Evolutionary conservation across 2,797 vertebrate species (phyloP).

Genomic region (Acanthornis magna): DNA sequence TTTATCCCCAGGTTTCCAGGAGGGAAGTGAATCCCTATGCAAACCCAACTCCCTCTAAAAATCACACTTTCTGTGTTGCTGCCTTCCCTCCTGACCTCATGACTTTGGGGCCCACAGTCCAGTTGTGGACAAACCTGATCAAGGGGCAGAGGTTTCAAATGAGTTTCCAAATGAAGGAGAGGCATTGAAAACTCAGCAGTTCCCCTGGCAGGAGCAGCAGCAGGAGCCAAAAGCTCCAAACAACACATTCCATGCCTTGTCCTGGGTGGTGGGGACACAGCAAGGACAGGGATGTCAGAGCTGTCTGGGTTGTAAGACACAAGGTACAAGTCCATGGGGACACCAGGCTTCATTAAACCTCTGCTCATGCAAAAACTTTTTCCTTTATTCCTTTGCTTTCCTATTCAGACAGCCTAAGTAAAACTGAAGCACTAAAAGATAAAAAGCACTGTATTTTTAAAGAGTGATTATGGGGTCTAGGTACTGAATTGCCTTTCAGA

Average conservation of each 20-base stretch:
- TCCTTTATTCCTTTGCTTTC: not conserved
- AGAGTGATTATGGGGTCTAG: not conserved
- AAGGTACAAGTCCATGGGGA: not conserved
- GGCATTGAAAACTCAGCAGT: not conserved
- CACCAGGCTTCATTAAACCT: not conserved
- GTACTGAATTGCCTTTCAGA: not conserved
- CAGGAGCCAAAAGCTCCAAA: not conserved
- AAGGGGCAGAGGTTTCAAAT: not conserved
- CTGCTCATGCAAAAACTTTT: not conserved
- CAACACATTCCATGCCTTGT: not conserved
- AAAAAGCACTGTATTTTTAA: not conserved
- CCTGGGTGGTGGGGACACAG: not conserved
- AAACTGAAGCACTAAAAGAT: not conserved
- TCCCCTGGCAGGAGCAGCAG: not conserved
- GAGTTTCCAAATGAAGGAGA: not conserved
- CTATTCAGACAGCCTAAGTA: not conserved
- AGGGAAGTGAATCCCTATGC: not conserved
- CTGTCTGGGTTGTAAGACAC: not conserved
- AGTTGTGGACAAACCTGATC: not conserved
- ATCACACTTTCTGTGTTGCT: not conserved
- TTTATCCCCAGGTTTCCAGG: not conserved
- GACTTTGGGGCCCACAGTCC: not conserved
- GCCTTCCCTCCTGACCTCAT: not conserved
- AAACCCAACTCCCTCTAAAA: accelerated
- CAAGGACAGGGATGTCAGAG: not conserved